Conservation (phyloP, 2,888 invertebrate genomes). For the Diogma glabrata region DNA sequence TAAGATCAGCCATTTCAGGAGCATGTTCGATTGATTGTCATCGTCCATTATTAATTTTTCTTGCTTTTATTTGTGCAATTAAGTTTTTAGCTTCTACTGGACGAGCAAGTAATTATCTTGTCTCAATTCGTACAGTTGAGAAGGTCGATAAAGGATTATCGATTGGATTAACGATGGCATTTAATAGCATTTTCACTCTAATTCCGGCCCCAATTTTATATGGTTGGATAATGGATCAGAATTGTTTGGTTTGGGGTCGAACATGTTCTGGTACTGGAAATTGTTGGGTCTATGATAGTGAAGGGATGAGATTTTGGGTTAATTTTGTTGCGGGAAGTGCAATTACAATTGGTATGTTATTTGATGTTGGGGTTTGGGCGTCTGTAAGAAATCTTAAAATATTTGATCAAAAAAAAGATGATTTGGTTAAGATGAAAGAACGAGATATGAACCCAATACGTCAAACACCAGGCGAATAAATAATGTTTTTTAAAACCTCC, state of each 20-base stretch:
- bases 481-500: too few relatives aligned
- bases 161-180: conserved; percentile 44
- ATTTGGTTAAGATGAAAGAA: too few relatives aligned
- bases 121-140: conserved; percentile 30
- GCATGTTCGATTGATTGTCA: conserved; percentile 46
- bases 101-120: background rate
- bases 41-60: conserved; percentile 41
- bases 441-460: too few relatives aligned
- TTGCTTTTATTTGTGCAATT: conserved; percentile 37
- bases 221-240: conserved; percentile 51
- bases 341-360: background rate
- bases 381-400: background rate
- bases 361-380: background rate
- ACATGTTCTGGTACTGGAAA: conserved; percentile 38
- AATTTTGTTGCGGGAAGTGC: conserved; percentile 44
- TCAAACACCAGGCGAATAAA: too few relatives aligned
- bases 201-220: conserved; percentile 55
- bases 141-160: conserved; percentile 52
- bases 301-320: conserved; percentile 34
- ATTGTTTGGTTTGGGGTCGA: conserved; percentile 53
- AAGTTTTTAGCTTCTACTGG: background rate
- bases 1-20: conserved; percentile 38
- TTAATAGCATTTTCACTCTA: conserved; percentile 44
- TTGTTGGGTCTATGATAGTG: conserved; percentile 53
- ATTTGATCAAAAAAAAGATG: background rate